Conservation (phyloP, 2,797 vertebrate species). For the Morelia viridis region DNA sequence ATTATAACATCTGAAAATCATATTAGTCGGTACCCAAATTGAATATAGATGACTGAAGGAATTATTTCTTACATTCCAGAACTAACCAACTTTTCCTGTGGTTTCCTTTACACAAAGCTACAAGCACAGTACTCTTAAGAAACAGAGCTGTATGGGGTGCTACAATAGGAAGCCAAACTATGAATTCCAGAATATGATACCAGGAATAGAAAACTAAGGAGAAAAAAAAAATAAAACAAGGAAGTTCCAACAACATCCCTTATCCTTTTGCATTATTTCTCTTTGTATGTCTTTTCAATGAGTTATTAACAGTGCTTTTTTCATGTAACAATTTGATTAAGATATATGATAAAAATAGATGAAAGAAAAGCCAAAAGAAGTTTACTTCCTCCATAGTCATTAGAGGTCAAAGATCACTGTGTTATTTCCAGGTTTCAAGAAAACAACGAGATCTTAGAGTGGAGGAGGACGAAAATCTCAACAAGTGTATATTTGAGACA, state of each 20-base stretch:
- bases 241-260: slow-evolving; percentile 53
- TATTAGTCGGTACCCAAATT: slow-evolving; percentile 46
- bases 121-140: slow-evolving; percentile 56
- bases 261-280: slow-evolving; percentile 55
- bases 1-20: slow-evolving; percentile 45
- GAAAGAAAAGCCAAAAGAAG: not conserved
- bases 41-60: slow-evolving; percentile 50
- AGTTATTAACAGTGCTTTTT: slow-evolving; percentile 66
- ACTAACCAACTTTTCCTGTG: slow-evolving; percentile 47
- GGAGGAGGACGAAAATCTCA: not conserved
- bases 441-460: not conserved
- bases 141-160: slow-evolving; percentile 53
- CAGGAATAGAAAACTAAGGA: slow-evolving; percentile 62
- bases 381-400: not conserved
- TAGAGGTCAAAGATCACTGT: not conserved
- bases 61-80: slow-evolving; percentile 59
- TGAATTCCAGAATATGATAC: slow-evolving; percentile 65
- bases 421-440: not conserved
- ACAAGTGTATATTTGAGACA: not conserved
- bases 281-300: slow-evolving; percentile 66
- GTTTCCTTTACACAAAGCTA: slow-evolving; percentile 54
- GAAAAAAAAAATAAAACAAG: slow-evolving; percentile 50
- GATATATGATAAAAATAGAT: slow-evolving; percentile 60
- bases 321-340: slow-evolving; percentile 31
- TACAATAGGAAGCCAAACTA: slow-evolving; percentile 65